Percentiles rank a stretch among this genome's conserved stretches.
Evolutionary conservation across 2,888 invertebrate genomes (phyloP).

Genomic region (Acanthococcus lagerstroemiae): DNA sequence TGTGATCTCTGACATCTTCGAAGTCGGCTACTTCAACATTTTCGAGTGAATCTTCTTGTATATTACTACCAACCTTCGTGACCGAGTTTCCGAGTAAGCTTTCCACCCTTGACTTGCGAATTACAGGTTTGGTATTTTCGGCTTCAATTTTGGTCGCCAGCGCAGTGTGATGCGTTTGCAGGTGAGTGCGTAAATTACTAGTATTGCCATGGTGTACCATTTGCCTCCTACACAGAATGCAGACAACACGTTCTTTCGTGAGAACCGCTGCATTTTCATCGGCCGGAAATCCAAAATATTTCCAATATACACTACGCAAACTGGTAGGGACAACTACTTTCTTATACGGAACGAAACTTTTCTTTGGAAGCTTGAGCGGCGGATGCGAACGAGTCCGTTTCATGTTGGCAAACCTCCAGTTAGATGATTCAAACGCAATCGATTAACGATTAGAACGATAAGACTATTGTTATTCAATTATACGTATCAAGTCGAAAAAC

Average conservation of each 20-base stretch:
- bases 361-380: too few species aligned
- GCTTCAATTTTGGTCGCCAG: background rate
- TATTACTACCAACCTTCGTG: conserved; percentile 42
- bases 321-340: conserved; percentile 46
- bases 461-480: too few species aligned
- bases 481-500: too few species aligned
- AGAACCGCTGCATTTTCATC: conserved; percentile 41
- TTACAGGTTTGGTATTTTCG: background rate
- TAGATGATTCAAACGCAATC: too few species aligned
- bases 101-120: background rate
- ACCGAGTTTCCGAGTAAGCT: conserved; percentile 31
- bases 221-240: conserved; percentile 45
- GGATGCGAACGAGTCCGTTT: too few species aligned
- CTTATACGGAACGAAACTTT: conserved; percentile 42
- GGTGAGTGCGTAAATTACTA: conserved; percentile 45
- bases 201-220: conserved; percentile 47
- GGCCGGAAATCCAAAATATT: conserved; percentile 47
- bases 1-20: background rate
- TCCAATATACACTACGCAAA: conserved; percentile 47
- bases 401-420: too few species aligned
- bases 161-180: conserved; percentile 44
- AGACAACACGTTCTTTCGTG: conserved; percentile 44
- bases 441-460: too few species aligned
- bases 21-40: conserved; percentile 24
- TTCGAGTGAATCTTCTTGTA: conserved; percentile 40